Evolutionary conservation across 2,888 invertebrate genomes (phyloP).

Genomic region (Eucriotettix oculatus): DNA sequence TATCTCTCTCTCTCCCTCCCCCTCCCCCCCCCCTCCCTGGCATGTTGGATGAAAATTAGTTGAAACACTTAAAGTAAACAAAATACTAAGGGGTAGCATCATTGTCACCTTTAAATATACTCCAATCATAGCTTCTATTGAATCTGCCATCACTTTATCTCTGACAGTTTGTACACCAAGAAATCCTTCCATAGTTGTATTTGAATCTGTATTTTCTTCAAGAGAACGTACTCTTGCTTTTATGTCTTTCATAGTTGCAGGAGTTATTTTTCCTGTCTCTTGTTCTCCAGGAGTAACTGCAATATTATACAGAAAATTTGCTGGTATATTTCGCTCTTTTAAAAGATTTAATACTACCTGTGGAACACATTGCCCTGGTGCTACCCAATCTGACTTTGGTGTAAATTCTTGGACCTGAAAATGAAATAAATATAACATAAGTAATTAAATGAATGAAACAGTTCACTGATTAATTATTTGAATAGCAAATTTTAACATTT

Average conservation of each 20-base stretch:
- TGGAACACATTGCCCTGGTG: constrained; percentile 57
- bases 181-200: constrained; percentile 26
- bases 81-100: background rate
- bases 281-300: constrained; percentile 28
- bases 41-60: too few species aligned
- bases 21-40: too few species aligned
- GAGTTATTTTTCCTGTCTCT: constrained; percentile 10
- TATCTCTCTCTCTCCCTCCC: too few species aligned
- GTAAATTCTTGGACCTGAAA: constrained; percentile 37
- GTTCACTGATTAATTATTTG: too few species aligned
- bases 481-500: too few species aligned
- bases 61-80: background rate
- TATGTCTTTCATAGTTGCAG: constrained; percentile 5
- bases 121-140: constrained; percentile 73
- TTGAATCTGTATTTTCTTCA: constrained; percentile 21
- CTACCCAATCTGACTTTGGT: constrained; percentile 56
- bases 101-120: constrained; percentile 32
- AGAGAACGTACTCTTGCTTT: constrained; percentile 25
- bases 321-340: constrained; percentile 30
- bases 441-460: too few species aligned
- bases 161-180: constrained; percentile 31
- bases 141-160: constrained; percentile 62
- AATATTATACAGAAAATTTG: constrained; percentile 32
- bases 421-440: background rate
- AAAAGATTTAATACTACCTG: constrained; percentile 25